Conservation (phyloP, 2,888 invertebrate genomes). For the Abrostola tripartita region DNA sequence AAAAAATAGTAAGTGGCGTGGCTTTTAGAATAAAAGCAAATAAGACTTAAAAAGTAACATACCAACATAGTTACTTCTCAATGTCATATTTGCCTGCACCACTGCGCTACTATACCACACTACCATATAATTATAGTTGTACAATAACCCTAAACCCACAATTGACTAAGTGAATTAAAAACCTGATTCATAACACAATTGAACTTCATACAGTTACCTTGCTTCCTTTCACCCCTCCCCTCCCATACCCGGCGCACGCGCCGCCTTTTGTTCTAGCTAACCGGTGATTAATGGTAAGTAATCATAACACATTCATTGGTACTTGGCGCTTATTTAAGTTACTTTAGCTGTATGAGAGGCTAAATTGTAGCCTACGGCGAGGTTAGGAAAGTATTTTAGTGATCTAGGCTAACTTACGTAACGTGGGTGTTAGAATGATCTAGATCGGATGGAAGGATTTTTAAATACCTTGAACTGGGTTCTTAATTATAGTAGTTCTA, state of each 20-base stretch:
- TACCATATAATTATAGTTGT: not conserved
- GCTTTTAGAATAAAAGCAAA: too few species aligned
- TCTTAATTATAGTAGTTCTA: too few species aligned
- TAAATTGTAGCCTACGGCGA: slow-evolving; percentile 24
- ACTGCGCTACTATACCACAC: too few species aligned
- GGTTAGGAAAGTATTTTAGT: slow-evolving; percentile 15
- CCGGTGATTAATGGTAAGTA: slow-evolving; percentile 28
- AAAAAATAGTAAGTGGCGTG: too few species aligned
- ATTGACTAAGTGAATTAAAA: slow-evolving; percentile 11
- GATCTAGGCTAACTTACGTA: slow-evolving; percentile 2
- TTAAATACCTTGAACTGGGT: too few species aligned
- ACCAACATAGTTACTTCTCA: not conserved
- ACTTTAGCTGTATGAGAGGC: slow-evolving; percentile 16
- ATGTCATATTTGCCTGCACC: not conserved
- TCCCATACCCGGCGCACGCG: slow-evolving; percentile 33
- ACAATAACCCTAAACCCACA: not conserved
- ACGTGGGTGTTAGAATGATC: too few species aligned
- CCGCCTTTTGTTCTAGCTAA: slow-evolving; percentile 43
- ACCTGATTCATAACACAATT: slow-evolving; percentile 20
- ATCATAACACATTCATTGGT: slow-evolving; percentile 5
- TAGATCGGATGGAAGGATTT: too few species aligned
- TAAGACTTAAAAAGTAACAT: too few species aligned
- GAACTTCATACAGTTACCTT: slow-evolving; percentile 31
- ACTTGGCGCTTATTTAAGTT: slow-evolving; percentile 10
- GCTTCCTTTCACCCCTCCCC: slow-evolving; percentile 27